phyloP scores from a whole-genome alignment of 2,113 vertebrate genomes.

The Aptenodytes patagonicus region DNA sequence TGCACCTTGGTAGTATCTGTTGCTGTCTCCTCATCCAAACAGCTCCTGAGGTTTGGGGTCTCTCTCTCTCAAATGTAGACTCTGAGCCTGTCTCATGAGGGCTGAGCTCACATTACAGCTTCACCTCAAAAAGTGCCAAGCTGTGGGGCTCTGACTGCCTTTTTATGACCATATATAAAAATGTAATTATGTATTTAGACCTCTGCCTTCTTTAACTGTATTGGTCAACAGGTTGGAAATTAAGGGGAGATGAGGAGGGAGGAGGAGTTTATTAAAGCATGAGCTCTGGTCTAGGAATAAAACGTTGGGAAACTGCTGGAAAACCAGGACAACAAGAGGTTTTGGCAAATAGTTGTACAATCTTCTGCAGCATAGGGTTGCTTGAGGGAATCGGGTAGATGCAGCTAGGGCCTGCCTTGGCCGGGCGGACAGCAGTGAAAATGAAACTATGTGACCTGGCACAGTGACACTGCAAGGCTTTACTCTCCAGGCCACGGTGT shows the following conservation, averaged over 20 bases:
- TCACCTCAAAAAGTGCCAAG: not conserved
- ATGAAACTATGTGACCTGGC: not conserved
- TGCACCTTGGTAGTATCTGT: not conserved
- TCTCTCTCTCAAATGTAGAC: not conserved
- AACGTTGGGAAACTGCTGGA: too few relatives aligned
- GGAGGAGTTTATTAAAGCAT: not conserved
- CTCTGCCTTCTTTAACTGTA: not conserved
- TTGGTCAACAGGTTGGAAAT: not conserved
- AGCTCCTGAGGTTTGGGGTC: not conserved
- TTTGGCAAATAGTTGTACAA: not conserved
- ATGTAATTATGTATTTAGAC: too few relatives aligned
- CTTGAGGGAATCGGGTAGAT: accelerated
- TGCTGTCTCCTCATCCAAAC: not conserved
- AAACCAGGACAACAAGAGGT: not conserved
- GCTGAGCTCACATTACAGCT: not conserved
- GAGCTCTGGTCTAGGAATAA: not conserved
- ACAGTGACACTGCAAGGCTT: not conserved
- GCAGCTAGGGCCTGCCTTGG: not conserved
- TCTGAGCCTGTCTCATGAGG: not conserved
- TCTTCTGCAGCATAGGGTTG: not conserved
- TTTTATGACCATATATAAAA: accelerated
- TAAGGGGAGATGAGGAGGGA: not conserved
- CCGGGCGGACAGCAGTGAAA: accelerated
- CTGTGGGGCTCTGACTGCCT: not conserved
- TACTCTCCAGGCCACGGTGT: not conserved